Evolutionary conservation across 2,797 vertebrate species (phyloP), one percentile per base, ranked within the genome.

Genomic region (Chloroceryle inda): DNA sequence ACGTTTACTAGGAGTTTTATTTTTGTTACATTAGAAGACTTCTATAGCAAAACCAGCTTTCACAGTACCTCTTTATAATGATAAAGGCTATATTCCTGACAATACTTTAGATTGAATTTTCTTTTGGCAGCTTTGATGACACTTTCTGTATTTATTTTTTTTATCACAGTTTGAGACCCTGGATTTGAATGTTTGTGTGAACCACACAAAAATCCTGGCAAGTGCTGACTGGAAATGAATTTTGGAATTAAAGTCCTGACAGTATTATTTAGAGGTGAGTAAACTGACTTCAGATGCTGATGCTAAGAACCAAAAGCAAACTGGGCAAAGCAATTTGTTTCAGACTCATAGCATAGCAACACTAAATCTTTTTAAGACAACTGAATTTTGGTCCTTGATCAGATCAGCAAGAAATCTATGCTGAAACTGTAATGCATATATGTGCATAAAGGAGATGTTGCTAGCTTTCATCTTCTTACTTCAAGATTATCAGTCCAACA

Each of bases 81-180:
- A 69, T 26, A 52, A 61, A 85, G 14, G 8, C 6, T 91, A 13
- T 38, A 77, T 85, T 92, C 85, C 81, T 89, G 64, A 42, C 56
- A 94, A 42, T 74, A 42, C 61, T 61, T 67, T 35, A 92, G 58
- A 77, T 7, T 61, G 18, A 72, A 83, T 93, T 93, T 90, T 91
- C 26, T 73, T 85, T 83, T 67, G 42, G 26, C 62, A 83, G 45
- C 35, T 91, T 91, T 93, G 23, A 47, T 80, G 14, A 66, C 45
- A 83, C 26, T 88, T 89, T 89, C 40, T 66, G 37, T 72, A 72
- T 85, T 91, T 20, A 37, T 50, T 92, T 94, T 94, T 96, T 83
- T 38, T 53, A 37, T 50, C 53, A 64, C 38, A 45, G 38, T 84
- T 86, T 85, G 80, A 90, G 40, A 20, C 37, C 18, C 27, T 92